Conservation (phyloP, 2,888 invertebrate genomes). For the Periphyllus acericola region DNA sequence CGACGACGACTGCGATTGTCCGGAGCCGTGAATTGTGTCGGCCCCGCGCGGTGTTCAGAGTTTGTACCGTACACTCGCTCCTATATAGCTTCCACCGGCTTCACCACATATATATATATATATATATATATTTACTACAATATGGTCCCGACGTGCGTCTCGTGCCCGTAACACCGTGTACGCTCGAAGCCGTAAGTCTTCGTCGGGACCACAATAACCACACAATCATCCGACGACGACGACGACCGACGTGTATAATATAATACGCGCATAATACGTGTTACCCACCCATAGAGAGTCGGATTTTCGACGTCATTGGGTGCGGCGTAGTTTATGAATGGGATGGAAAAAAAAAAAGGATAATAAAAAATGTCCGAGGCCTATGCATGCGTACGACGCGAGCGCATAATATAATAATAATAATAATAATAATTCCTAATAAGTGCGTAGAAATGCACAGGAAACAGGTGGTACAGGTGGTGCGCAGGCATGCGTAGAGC, state of each 20-base stretch:
- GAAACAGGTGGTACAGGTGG: constrained; percentile 62
- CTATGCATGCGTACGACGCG: not conserved
- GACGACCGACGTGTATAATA: not conserved
- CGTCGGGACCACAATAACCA: constrained; percentile 49
- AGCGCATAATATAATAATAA: not conserved
- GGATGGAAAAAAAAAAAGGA: constrained; percentile 17
- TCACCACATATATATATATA: no score
- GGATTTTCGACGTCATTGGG: constrained; percentile 3
- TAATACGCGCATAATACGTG: not conserved
- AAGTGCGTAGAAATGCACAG: constrained; percentile 37
- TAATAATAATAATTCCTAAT: constrained; percentile 6
- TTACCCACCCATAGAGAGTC: not conserved
- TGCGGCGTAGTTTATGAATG: constrained; percentile 49
- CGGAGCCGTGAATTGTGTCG: constrained; percentile 27
- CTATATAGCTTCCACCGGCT: no score
- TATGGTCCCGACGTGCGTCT: no score
- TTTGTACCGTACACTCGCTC: no score
- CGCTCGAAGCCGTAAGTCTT: not conserved
- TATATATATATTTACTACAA: no score
- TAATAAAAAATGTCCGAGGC: constrained; percentile 34
- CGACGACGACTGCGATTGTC: not conserved
- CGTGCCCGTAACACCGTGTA: no score
- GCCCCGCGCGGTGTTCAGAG: no score
- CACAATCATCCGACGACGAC: constrained; percentile 9
- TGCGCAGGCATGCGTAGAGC: constrained; percentile 59